Conservation (phyloP, 2,888 invertebrate genomes). For the Apamea sordens region DNA sequence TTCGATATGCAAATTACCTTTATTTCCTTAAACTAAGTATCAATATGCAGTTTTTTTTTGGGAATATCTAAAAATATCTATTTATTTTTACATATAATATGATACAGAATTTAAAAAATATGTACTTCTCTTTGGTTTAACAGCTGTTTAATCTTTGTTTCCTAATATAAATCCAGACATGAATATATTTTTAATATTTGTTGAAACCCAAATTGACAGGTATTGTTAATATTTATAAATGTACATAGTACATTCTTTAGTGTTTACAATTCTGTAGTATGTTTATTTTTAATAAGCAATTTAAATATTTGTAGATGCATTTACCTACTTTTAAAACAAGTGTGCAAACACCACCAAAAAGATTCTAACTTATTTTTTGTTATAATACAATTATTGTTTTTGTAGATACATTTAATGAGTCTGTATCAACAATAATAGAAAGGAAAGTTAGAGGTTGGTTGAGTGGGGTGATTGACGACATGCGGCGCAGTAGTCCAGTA, state of each 20-base stretch:
- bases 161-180: not conserved
- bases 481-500: constrained; percentile 92
- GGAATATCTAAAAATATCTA: not conserved
- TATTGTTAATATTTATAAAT: constrained; percentile 7
- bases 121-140: not conserved
- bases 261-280: not conserved
- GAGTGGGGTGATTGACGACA: constrained; percentile 89
- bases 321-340: not conserved
- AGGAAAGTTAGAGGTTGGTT: constrained; percentile 88
- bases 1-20: not conserved
- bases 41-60: not conserved
- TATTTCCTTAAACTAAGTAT: not conserved
- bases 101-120: not conserved
- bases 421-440: constrained; percentile 86
- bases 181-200: not conserved
- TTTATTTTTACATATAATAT: not conserved
- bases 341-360: not conserved
- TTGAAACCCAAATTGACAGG: not conserved
- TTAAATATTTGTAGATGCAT: not conserved
- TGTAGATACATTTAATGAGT: constrained; percentile 86
- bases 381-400: constrained; percentile 30
- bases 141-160: not conserved
- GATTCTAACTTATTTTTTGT: not conserved
- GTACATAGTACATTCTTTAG: not conserved
- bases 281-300: not conserved